Conservation (phyloP, 2,888 invertebrate species). For the Ceraclea dissimilis region DNA sequence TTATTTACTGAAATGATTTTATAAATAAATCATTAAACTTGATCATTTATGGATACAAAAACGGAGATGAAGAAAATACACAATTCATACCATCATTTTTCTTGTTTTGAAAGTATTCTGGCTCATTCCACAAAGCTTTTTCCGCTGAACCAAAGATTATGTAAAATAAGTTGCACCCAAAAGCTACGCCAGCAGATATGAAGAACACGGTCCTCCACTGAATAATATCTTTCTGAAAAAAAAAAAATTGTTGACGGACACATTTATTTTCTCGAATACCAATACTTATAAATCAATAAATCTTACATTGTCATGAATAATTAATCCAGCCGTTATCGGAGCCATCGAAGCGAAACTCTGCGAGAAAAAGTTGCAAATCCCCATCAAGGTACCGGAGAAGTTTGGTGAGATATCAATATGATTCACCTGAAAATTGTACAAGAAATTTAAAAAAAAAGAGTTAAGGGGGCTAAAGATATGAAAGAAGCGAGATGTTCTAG, state of each 20-base stretch:
- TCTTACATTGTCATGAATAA: constrained; percentile 62
- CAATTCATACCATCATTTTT: no score
- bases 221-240: constrained; percentile 32
- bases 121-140: constrained; percentile 50
- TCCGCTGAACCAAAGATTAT: constrained; percentile 46
- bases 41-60: no score
- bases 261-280: no score
- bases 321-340: constrained; percentile 59
- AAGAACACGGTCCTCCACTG: constrained; percentile 52
- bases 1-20: no score
- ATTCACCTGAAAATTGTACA: constrained; percentile 56
- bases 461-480: no score
- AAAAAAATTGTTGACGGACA: no score
- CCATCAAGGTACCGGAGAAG: constrained; percentile 75
- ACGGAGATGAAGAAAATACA: no score
- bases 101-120: constrained; percentile 19
- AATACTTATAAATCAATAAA: no score
- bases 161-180: constrained; percentile 44
- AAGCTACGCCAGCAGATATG: constrained; percentile 44
- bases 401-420: constrained; percentile 79
- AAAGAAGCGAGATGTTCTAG: no score
- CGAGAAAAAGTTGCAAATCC: constrained; percentile 68
- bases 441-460: no score
- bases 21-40: no score
- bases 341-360: constrained; percentile 67